phyloP scores from a whole-genome alignment of 2,888 invertebrate species.

The Acanthosepion pharaonis region DNA sequence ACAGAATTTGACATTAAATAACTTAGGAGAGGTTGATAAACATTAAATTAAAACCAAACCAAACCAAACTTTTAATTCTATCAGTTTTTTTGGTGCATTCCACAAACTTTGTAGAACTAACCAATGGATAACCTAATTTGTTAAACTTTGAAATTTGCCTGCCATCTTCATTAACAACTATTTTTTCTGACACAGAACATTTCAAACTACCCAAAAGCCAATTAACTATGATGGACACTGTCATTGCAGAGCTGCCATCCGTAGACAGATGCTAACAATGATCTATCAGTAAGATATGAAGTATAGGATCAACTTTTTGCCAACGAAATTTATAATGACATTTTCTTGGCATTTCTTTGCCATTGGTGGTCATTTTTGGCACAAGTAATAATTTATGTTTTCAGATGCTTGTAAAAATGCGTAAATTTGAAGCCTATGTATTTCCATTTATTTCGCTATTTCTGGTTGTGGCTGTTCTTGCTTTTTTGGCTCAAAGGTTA shows the following conservation, averaged over 20 bases:
- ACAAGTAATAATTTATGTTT: background rate
- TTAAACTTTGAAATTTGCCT: background rate
- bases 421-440: background rate
- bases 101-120: background rate
- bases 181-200: background rate
- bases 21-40: no score
- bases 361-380: background rate
- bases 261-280: background rate
- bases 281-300: background rate
- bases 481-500: background rate
- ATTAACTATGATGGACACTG: slow-evolving; percentile 9
- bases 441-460: background rate
- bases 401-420: slow-evolving; percentile 22
- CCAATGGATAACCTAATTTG: background rate
- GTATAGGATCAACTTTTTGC: background rate
- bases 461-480: background rate
- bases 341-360: background rate
- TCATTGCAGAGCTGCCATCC: background rate
- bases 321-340: slow-evolving; percentile 6
- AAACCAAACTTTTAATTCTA: no score
- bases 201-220: background rate
- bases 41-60: no score
- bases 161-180: background rate
- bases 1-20: no score
- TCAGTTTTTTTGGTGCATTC: no score